A percentile compares a stretch with the other conserved stretches of the same genome.
These are phyloP conservation scores for Catagonus wagneri DNA, from an alignment of 2,113 vertebrate genomes.

Conservation along the genomic window DNA sequence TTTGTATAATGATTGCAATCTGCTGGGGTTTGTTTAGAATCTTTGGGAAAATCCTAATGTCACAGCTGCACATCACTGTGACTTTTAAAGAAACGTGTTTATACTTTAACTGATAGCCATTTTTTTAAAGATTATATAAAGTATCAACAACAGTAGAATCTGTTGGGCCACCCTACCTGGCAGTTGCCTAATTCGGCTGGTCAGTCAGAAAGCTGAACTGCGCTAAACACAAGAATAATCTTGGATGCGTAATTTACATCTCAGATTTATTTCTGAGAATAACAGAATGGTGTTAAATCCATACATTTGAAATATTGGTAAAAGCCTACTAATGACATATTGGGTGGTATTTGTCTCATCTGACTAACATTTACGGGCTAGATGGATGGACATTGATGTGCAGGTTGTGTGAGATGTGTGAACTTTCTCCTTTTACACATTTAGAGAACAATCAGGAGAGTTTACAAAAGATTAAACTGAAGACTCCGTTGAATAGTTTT, in stretches of 20 bases:
- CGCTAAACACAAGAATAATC: neutral
- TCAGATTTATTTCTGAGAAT: constrained; percentile 35
- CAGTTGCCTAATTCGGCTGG: neutral
- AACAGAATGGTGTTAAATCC: neutral
- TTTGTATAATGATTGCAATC: neutral
- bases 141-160: neutral
- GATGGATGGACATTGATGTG: neutral
- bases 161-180: neutral
- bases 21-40: constrained; percentile 40
- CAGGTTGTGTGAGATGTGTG: neutral
- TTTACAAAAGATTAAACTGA: neutral
- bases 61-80: no score
- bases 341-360: neutral
- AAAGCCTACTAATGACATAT: neutral
- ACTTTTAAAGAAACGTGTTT: neutral
- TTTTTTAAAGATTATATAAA: neutral
- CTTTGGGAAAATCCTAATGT: neutral
- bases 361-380: neutral
- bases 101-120: neutral
- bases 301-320: neutral
- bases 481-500: neutral
- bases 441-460: neutral
- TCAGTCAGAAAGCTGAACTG: neutral
- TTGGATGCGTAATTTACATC: neutral
- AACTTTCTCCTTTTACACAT: neutral